These are phyloP conservation scores for Drosophila putrida DNA, from an alignment of 2,888 invertebrate species.

Conservation along the genomic window DNA sequence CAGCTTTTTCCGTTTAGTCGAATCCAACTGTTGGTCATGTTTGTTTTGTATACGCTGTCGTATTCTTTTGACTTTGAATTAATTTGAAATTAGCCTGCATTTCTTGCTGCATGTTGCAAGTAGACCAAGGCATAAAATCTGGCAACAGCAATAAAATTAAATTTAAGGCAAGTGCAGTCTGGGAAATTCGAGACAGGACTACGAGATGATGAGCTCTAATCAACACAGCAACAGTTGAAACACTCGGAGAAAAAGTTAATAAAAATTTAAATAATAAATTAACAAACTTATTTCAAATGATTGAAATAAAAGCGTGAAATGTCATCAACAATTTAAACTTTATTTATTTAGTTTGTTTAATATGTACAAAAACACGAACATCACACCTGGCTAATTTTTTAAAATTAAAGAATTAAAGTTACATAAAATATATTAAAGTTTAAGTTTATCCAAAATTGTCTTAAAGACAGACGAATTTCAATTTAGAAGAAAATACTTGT, in stretches of 20 bases:
- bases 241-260: not conserved
- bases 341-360: not conserved
- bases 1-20: constrained; percentile 35
- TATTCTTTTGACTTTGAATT: constrained; percentile 70
- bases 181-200: not conserved
- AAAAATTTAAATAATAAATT: too few relatives aligned
- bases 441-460: not conserved
- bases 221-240: not conserved
- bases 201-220: not conserved
- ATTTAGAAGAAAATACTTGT: too few relatives aligned
- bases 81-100: constrained; percentile 45
- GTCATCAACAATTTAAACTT: not conserved
- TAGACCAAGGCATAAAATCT: not conserved
- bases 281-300: too few relatives aligned
- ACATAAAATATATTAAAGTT: not conserved
- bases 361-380: not conserved
- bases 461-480: too few relatives aligned
- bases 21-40: constrained; percentile 22
- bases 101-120: constrained; percentile 9
- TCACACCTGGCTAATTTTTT: too few relatives aligned
- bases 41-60: constrained; percentile 18
- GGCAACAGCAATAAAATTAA: constrained; percentile 12
- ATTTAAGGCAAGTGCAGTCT: constrained; percentile 8
- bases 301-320: not conserved
- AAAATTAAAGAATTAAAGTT: not conserved